Evolutionary conservation across 2,888 invertebrate species (phyloP).

Genomic region (Machimus atricapillus): DNA sequence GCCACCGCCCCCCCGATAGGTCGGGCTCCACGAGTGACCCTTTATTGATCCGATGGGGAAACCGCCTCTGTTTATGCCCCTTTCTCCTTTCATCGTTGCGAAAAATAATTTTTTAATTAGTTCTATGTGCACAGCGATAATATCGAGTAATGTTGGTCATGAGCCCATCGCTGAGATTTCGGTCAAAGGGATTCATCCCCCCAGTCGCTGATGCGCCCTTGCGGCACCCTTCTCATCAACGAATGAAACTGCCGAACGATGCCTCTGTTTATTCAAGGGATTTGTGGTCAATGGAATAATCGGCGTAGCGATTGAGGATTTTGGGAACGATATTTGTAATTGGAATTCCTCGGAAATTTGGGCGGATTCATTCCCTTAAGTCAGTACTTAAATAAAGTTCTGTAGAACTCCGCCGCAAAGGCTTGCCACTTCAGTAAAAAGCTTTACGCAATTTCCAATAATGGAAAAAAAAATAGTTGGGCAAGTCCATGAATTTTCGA

Average conservation of each 20-base stretch:
- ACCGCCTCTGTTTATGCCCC: neutral
- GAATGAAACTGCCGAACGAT: neutral
- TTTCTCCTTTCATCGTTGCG: neutral
- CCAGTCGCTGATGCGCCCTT: neutral
- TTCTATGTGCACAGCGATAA: neutral
- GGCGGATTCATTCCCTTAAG: neutral
- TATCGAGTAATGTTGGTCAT: neutral
- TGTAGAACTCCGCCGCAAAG: neutral
- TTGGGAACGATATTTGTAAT: neutral
- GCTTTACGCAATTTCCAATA: neutral
- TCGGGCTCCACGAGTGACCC: neutral
- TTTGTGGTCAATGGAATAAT: conserved; percentile 3
- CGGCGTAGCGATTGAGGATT: neutral
- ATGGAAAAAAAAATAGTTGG: neutral
- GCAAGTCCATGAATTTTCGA: neutral
- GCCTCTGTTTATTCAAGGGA: neutral
- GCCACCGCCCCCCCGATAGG: neutral
- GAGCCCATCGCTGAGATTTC: neutral
- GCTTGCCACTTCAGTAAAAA: neutral
- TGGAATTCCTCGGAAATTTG: neutral
- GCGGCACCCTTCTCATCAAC: no score
- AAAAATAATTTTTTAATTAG: conserved; percentile 27
- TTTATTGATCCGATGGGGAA: neutral
- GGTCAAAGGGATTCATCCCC: neutral
- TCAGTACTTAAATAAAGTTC: neutral